Evolutionary conservation across 2,888 invertebrate species (phyloP), one percentile per base, ranked within the genome.

Genomic region (Caenorhabditis sp.): DNA sequence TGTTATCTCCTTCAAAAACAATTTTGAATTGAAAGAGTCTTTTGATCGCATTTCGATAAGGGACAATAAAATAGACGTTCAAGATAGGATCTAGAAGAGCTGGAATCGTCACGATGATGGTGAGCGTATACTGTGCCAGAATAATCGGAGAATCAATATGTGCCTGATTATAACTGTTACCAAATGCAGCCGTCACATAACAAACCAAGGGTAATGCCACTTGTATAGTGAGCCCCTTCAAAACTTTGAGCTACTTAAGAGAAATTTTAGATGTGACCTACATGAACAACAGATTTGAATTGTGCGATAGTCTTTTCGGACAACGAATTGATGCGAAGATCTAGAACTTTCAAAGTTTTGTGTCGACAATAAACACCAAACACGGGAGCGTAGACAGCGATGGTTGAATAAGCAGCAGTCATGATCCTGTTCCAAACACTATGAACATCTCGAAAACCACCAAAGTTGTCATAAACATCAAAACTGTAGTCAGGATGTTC

Each of bases 401-500:
- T 17, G 14, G 14, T 10, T 3, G 43, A 43, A 17, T 17, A 43
- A 10, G 17, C 43, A 3, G 60, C 1, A 2, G 66, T 66, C 23
- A 58, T 55, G 1, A 67, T 5, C 12, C 55, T 63, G 55, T 36
- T 50, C 8, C 51, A 71, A 12, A 66, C 53, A 50, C 58, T 50
- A 23, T 70, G 71, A 1, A 66, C 58, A 26, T 66, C 21, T 1
- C 57, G 66, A 23, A 71, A 71, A 8, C 71, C 71, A 4, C 71
- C 71, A 36, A 71, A 71, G n/a, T 51, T 27, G n/a, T 19, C n/a
- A 43, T 62, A 71, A 1, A n/a, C 37, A 10, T 23, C 55, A 14
- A 71, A 71, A 49, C 62, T 49, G 24, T 71, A 71, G 12, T 71
- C 60, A 1, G 63, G 57, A 37, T 71, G 71, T n/a, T n/a, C 31